Evolutionary conservation across 2,113 vertebrate genomes (phyloP).

Genomic region (Synodontis membranacea): DNA sequence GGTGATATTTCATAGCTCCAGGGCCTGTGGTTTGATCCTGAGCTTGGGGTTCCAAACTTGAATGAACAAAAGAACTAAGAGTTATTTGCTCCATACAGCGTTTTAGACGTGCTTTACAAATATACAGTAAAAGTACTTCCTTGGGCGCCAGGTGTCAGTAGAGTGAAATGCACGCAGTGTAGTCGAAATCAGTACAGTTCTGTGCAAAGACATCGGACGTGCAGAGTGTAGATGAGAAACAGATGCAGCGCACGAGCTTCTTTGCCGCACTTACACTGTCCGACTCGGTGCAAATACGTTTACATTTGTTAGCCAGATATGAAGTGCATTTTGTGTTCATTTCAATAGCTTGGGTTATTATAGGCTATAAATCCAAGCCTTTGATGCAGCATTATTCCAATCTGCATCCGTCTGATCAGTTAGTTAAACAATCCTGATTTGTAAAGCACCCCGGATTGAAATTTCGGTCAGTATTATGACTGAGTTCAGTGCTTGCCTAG

Average conservation of each 20-base stretch:
- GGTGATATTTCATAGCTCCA: background rate
- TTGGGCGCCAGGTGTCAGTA: conserved; percentile 14
- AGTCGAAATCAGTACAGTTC: background rate
- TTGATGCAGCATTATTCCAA: background rate
- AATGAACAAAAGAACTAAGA: background rate
- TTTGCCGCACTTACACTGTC: background rate
- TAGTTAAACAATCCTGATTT: background rate
- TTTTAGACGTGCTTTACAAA: background rate
- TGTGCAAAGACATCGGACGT: background rate
- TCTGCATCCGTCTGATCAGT: background rate
- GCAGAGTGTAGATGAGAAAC: background rate
- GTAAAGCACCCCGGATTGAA: background rate
- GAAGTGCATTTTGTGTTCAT: background rate
- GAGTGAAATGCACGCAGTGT: background rate
- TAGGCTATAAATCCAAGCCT: background rate
- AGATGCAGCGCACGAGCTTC: background rate
- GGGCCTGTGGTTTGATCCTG: background rate
- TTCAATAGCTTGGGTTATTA: no score
- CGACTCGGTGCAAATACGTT: background rate
- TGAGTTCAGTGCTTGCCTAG: conserved; percentile 1
- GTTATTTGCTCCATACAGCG: background rate
- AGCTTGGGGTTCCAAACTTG: background rate
- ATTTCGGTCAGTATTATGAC: background rate
- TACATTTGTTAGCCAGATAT: background rate
- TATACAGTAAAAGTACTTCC: background rate